These are phyloP conservation scores for Hipparchia sbordonii DNA, from an alignment of 2,888 invertebrate genomes.

Conservation along the genomic window DNA sequence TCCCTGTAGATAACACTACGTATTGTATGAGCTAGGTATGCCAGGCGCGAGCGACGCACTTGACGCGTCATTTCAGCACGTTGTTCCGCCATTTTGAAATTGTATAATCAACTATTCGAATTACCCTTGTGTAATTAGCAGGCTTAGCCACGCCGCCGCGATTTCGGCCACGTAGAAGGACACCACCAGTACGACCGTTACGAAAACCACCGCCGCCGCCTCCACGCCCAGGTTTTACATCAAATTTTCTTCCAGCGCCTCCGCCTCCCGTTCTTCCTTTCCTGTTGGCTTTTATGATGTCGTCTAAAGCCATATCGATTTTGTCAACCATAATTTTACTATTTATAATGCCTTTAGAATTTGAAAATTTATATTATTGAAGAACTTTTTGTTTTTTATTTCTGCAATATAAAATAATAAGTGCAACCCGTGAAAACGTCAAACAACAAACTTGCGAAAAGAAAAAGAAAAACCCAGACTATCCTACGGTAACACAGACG, in stretches of 20 bases:
- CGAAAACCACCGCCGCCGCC: conserved; percentile 68
- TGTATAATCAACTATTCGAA: conserved; percentile 62
- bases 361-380: neutral
- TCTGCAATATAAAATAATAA: neutral
- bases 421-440: neutral
- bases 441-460: too few species aligned
- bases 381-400: neutral
- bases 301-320: conserved; percentile 98
- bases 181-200: conserved; percentile 81
- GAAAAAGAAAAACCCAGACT: too few species aligned
- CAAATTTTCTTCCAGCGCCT: conserved; percentile 80
- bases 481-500: too few species aligned
- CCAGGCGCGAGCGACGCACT: conserved; percentile 37
- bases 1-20: conserved; percentile 16
- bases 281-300: conserved; percentile 95
- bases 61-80: conserved; percentile 69
- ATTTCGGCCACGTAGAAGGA: conserved; percentile 86
- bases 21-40: conserved; percentile 13
- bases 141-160: conserved; percentile 87
- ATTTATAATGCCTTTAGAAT: conserved; percentile 3
- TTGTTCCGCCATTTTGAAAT: conserved; percentile 68
- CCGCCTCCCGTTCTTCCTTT: conserved; percentile 85
- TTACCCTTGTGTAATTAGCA: conserved; percentile 87
- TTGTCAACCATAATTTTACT: conserved; percentile 91
- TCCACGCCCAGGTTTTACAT: conserved; percentile 69